phyloP scores from a whole-genome alignment of 2,113 vertebrate species.

The Noctilio leporinus region DNA sequence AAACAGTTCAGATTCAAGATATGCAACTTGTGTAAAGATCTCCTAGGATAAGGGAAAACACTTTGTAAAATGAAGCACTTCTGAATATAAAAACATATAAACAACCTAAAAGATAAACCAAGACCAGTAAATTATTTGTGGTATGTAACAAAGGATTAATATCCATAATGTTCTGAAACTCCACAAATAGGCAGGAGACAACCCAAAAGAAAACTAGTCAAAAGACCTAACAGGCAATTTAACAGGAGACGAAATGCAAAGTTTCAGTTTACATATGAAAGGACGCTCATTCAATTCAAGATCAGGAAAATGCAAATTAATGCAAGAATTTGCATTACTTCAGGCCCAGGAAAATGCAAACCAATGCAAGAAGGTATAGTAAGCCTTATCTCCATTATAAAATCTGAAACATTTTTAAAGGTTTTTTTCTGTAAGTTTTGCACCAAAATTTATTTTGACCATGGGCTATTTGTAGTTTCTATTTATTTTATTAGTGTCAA shows the following conservation, averaged over 20 bases:
- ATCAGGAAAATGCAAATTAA: conserved; percentile 4
- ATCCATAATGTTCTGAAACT: background rate
- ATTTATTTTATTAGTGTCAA: conserved; percentile 20
- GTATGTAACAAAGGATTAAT: background rate
- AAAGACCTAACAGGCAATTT: conserved; percentile 1
- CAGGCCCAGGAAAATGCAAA: background rate
- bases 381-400: background rate
- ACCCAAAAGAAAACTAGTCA: background rate
- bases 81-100: conserved; percentile 28
- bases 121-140: background rate
- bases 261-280: background rate
- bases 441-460: conserved; percentile 13
- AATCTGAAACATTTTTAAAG: conserved; percentile 12
- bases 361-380: background rate
- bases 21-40: background rate
- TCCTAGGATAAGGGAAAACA: background rate
- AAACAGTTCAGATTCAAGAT: background rate
- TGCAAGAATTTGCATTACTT: background rate
- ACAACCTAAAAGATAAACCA: conserved; percentile 11
- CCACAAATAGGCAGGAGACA: background rate
- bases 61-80: conserved; percentile 10
- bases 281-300: background rate
- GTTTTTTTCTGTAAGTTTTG: background rate
- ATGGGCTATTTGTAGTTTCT: background rate
- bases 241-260: background rate